Percentiles rank a stretch among this genome's conserved stretches.
Evolutionary conservation across 2,797 vertebrate species (phyloP).

Genomic region (Pseudochaenichthys georgianus): DNA sequence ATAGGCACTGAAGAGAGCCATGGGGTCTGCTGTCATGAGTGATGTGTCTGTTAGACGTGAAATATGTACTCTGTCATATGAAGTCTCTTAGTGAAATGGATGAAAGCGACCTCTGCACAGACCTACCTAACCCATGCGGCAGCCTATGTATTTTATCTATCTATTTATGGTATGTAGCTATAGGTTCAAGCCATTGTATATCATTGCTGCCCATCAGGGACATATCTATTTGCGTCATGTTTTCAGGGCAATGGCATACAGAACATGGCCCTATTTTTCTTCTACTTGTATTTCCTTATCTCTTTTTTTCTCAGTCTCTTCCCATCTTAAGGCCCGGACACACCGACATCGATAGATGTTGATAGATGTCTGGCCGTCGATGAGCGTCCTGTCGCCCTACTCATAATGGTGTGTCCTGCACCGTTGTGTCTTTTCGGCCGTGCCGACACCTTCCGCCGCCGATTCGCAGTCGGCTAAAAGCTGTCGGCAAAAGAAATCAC

Average conservation of each 20-base stretch:
- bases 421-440: too few relatives aligned
- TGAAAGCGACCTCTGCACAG: background rate
- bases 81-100: background rate
- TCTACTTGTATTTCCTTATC: background rate
- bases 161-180: background rate
- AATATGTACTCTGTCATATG: conserved; percentile 15
- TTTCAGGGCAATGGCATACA: background rate
- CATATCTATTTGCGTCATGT: background rate
- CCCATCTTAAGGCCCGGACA: background rate
- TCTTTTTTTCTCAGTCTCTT: background rate
- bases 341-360: too few relatives aligned
- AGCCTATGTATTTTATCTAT: background rate
- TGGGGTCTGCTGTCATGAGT: conserved; percentile 14
- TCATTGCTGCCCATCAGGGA: background rate
- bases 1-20: background rate
- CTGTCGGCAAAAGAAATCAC: too few relatives aligned
- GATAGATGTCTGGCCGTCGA: too few relatives aligned
- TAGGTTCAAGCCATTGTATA: background rate
- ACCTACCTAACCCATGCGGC: background rate
- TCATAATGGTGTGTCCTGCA: too few relatives aligned
- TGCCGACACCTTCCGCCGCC: too few relatives aligned
- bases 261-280: background rate
- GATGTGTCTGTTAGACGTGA: conserved; percentile 25
- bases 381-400: too few relatives aligned
- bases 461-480: too few relatives aligned